Evolutionary conservation across 2,888 invertebrate species (phyloP).

Genomic region (Clistopyga incitator): DNA sequence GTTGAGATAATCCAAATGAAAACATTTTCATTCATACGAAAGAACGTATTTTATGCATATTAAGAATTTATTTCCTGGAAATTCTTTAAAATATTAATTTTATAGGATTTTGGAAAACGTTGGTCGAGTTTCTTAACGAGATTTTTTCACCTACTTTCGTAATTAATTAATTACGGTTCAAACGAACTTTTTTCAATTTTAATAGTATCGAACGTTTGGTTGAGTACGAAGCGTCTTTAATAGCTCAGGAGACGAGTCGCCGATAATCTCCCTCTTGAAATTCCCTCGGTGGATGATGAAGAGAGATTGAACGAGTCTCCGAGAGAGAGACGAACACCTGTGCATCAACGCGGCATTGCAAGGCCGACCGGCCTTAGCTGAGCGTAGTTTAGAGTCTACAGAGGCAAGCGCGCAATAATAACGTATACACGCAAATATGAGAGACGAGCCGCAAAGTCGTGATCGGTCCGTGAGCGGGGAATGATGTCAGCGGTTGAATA

Average conservation of each 20-base stretch:
- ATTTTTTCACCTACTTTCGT: too few relatives aligned
- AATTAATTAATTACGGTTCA: too few relatives aligned
- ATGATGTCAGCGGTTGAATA: conserved; percentile 61
- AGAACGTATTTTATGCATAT: too few relatives aligned
- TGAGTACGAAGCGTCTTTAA: not conserved
- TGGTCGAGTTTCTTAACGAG: too few relatives aligned
- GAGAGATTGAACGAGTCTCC: not conserved
- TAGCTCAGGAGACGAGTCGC: not conserved
- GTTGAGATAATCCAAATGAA: too few relatives aligned
- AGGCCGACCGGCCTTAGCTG: conserved; percentile 59
- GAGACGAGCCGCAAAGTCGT: conserved; percentile 44
- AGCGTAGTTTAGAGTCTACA: conserved; percentile 14
- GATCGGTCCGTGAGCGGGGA: conserved; percentile 39
- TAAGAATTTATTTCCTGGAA: too few relatives aligned
- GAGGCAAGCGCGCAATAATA: conserved; percentile 26
- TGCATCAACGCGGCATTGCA: conserved; percentile 64
- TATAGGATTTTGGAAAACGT: too few relatives aligned
- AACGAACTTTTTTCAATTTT: too few relatives aligned
- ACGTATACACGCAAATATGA: conserved; percentile 46
- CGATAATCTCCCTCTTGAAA: not conserved
- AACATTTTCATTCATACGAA: too few relatives aligned
- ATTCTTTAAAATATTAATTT: too few relatives aligned
- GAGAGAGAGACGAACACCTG: conserved; percentile 10
- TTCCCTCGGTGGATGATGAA: not conserved
- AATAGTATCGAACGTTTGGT: too few relatives aligned